Evolutionary conservation across 2,797 vertebrate genomes (phyloP).

Genomic region (Loriculus beryllinus): DNA sequence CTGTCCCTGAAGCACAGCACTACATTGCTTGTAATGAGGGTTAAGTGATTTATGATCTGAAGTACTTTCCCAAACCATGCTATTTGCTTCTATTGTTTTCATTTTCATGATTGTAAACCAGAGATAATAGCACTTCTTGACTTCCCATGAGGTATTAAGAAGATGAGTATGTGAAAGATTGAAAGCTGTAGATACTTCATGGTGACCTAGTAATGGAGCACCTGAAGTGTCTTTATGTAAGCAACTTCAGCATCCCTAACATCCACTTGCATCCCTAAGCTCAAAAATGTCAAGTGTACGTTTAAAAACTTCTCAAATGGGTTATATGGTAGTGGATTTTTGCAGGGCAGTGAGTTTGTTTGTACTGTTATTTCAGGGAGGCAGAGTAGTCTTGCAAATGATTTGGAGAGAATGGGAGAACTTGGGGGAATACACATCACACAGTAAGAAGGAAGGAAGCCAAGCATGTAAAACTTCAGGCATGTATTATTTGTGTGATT

Average conservation of each 20-base stretch:
- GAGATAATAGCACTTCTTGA: not conserved
- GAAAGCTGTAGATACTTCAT: not conserved
- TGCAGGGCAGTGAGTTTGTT: not conserved
- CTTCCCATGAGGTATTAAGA: not conserved
- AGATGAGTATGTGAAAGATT: not conserved
- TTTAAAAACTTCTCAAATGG: not conserved
- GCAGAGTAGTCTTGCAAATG: not conserved
- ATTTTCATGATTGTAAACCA: not conserved
- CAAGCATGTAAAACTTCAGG: constrained; percentile 1
- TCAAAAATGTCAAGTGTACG: not conserved
- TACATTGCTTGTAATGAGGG: not conserved
- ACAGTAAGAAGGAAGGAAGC: not conserved
- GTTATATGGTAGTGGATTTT: not conserved
- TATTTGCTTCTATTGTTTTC: not conserved
- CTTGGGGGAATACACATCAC: constrained; percentile 12
- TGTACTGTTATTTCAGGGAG: not conserved
- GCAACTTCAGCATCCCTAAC: not conserved
- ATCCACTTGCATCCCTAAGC: not conserved
- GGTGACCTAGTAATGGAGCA: not conserved
- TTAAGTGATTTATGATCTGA: not conserved
- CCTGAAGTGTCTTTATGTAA: not conserved
- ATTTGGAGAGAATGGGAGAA: not conserved
- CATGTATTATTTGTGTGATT: constrained; percentile 9
- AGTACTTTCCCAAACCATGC: not conserved
- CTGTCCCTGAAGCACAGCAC: not conserved